Evolutionary conservation across 2,113 vertebrate species (phyloP).

Genomic region (Xyliphius kryptos): DNA sequence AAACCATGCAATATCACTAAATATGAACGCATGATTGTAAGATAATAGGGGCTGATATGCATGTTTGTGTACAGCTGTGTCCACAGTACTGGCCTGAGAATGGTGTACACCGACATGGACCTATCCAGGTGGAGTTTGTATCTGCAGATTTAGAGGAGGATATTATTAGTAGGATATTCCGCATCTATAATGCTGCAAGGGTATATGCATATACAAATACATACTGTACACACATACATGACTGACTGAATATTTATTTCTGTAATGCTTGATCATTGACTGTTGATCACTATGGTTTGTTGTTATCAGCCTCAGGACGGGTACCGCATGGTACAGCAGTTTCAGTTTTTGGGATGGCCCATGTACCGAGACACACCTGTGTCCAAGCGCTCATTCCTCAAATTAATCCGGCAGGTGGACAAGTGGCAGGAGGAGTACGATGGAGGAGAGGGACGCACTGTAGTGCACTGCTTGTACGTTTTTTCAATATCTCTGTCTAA

Average conservation of each 20-base stretch:
- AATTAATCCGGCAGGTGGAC: too few relatives aligned
- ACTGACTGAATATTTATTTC: too few relatives aligned
- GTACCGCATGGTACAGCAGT: too few relatives aligned
- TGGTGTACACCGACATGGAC: constrained; percentile 84
- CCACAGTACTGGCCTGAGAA: too few relatives aligned
- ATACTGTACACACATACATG: too few relatives aligned
- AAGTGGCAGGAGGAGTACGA: too few relatives aligned
- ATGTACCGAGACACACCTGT: constrained; percentile 84
- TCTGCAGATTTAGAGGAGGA: constrained; percentile 95
- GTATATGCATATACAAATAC: too few relatives aligned
- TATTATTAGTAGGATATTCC: constrained; percentile 95
- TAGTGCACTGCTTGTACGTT: constrained; percentile 83
- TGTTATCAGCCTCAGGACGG: constrained; percentile 74
- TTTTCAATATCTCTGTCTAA: constrained; percentile 83
- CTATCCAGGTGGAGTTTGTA: constrained; percentile 96
- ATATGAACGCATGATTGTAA: constrained; percentile 2
- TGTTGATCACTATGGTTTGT: not conserved
- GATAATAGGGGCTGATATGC: not conserved
- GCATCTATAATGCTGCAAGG: constrained; percentile 93
- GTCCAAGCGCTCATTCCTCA: constrained; percentile 83
- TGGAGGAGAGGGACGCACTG: too few relatives aligned
- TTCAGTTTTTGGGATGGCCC: constrained; percentile 89
- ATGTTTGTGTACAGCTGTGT: constrained; percentile 70
- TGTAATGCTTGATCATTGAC: too few relatives aligned
- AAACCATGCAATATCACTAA: too few relatives aligned